Evolutionary conservation across 2,797 vertebrate species (phyloP), one percentile per base, ranked within the genome.

Genomic region (Intellagama lesueurii): DNA sequence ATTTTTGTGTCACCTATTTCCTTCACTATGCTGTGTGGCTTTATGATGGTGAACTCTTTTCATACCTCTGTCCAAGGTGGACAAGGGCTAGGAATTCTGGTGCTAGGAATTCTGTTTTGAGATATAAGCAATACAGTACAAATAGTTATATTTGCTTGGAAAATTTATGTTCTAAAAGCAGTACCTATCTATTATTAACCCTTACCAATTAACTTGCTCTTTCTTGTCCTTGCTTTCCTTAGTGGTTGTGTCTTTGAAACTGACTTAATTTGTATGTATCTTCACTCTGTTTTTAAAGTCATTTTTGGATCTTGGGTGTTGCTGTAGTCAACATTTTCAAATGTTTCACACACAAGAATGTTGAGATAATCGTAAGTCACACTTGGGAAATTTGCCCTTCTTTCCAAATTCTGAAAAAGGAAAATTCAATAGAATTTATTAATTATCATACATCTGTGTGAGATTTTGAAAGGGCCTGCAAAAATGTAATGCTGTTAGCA

Each of bases 1-100:
- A 60, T 60, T 93, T 70, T n/a, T 89, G 12, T 47, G 89, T 89
- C n/a, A 2, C 32, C 68, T 92, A 79, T 79, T 0, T 78, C 0
- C 87, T 90, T 72, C 69, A 85, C 89, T 93, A 56, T 91, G 0
- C 78, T 22, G 84, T 89, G 81, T 69, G 69, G 73, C n/a, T 88
- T 75, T 72, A 24, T 66, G 75, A 49, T 22, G 14, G 44, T 64
- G 17, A 87, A 44, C 5, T 92, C 35, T 90, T 93, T 91, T 92
- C 30, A 19, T 2, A 83, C 73, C 7, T 40, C 19, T 72, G 0
- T 88, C 81, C 1, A 87, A 89, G 14, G 85, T 87, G 1, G 90
- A 3, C 19, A 76, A 56, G 26, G 47, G 19, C 22, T 28, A 2
- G 47, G 56, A 56, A 11, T 11, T 9, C 52, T 56, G 52, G 12